Evolutionary conservation across 2,797 vertebrate species (phyloP).

Genomic region (Jordanella pulchra): DNA sequence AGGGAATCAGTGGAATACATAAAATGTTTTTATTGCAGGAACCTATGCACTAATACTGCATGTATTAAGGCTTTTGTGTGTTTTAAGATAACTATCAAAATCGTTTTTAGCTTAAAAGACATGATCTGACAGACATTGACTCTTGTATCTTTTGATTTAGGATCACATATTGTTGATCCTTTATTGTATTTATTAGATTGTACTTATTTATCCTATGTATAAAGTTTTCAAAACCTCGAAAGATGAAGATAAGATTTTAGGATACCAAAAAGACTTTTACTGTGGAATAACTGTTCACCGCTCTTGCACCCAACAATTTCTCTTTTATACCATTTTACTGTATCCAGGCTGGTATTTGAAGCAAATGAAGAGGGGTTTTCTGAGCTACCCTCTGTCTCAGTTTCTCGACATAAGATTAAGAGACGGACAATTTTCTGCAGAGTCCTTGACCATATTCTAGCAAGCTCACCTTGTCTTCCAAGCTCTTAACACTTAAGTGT

Average conservation of each 20-base stretch:
- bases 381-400: constrained; percentile 53
- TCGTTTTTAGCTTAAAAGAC: constrained; percentile 67
- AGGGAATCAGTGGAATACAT: constrained; percentile 57
- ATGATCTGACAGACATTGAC: constrained; percentile 60
- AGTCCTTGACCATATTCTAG: constrained; percentile 70
- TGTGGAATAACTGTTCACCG: constrained; percentile 60
- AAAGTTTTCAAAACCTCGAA: constrained; percentile 72
- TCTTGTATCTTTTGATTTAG: constrained; percentile 69
- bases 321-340: constrained; percentile 69
- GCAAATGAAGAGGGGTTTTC: constrained; percentile 51
- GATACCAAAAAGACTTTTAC: constrained; percentile 79
- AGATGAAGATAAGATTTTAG: constrained; percentile 72
- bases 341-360: constrained; percentile 63
- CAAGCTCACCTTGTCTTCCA: constrained; percentile 85
- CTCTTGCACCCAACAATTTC: constrained; percentile 51
- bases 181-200: constrained; percentile 74
- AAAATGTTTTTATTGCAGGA: constrained; percentile 73
- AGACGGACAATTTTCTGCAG: constrained; percentile 58
- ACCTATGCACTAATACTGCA: constrained; percentile 85
- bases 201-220: constrained; percentile 78
- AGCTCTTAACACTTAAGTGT: constrained; percentile 70
- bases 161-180: constrained; percentile 83
- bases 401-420: constrained; percentile 52
- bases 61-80: constrained; percentile 75
- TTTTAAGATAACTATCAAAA: constrained; percentile 64